A percentile compares a stretch with the other conserved stretches of the same genome.
Evolutionary conservation across 2,113 vertebrate genomes (phyloP).

Genomic region (Pseudonaja textilis): DNA sequence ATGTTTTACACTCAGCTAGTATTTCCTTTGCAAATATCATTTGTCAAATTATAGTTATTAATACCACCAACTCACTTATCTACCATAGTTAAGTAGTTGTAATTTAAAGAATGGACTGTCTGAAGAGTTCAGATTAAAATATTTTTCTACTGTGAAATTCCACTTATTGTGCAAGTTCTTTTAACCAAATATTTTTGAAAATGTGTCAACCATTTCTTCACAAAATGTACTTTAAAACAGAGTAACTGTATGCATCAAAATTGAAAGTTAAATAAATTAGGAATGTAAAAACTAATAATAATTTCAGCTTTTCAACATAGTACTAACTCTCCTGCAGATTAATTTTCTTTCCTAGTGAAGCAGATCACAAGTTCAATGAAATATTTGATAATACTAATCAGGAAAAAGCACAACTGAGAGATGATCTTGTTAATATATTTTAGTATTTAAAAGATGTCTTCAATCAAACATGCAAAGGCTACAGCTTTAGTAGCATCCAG

Average conservation of each 20-base stretch:
- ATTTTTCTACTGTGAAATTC: slow-evolving; percentile 34
- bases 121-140: slow-evolving; percentile 42
- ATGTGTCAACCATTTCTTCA: slow-evolving; percentile 43
- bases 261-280: slow-evolving; percentile 45
- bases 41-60: slow-evolving; percentile 27
- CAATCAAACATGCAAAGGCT: background rate
- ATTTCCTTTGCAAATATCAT: slow-evolving; percentile 31
- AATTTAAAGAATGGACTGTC: slow-evolving; percentile 35
- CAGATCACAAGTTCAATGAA: slow-evolving; percentile 39
- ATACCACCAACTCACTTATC: background rate
- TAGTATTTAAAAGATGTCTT: background rate
- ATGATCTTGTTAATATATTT: slow-evolving; percentile 13
- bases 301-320: background rate
- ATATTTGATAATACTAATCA: slow-evolving; percentile 35
- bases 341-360: slow-evolving; percentile 18
- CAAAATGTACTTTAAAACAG: slow-evolving; percentile 58
- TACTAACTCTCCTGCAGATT: slow-evolving; percentile 45
- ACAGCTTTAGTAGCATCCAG: background rate
- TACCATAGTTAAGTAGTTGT: background rate
- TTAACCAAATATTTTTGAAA: slow-evolving; percentile 41
- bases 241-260: slow-evolving; percentile 48
- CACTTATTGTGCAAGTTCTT: slow-evolving; percentile 42
- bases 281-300: background rate
- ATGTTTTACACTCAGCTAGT: background rate
- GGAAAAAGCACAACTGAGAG: slow-evolving; percentile 32